These are phyloP conservation scores for Mya arenaria DNA, from an alignment of 1,140 invertebrate species.

Conservation along the genomic window DNA sequence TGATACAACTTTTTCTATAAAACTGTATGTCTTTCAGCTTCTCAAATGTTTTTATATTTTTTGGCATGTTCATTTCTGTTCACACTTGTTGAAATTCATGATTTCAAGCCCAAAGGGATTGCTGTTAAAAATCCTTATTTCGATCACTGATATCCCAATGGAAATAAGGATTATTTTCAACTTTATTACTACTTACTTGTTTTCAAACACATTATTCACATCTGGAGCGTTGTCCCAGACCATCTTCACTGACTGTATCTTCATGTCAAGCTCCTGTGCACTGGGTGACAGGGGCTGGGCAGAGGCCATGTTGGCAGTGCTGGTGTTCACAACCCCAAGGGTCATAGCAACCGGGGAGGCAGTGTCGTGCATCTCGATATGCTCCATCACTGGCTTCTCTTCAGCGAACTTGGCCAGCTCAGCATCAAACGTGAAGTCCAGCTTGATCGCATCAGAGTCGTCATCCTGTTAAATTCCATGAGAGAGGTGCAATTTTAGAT, in stretches of 20 bases:
- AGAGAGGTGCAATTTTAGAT: no score
- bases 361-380: constrained; percentile 75
- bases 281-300: constrained; percentile 87
- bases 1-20: no score
- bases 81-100: no score
- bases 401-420: constrained; percentile 86
- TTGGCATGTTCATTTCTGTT: no score
- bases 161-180: no score
- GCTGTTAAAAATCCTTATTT: no score
- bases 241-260: constrained; percentile 96
- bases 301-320: constrained; percentile 76
- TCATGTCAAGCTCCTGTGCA: constrained; percentile 94
- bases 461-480: constrained; percentile 84
- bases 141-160: no score
- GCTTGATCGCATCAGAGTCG: constrained; percentile 93
- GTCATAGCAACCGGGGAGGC: constrained; percentile 82
- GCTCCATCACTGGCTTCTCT: constrained; percentile 84
- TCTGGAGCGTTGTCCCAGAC: constrained; percentile 89
- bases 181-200: constrained; percentile 82
- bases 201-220: constrained; percentile 84
- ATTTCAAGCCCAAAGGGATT: no score
- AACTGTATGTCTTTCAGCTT: no score
- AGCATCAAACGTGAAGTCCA: constrained; percentile 93
- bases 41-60: no score
- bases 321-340: constrained; percentile 84